Evolutionary conservation across 2,113 vertebrate genomes (phyloP).

Genomic region (Osmerus eperlanus): DNA sequence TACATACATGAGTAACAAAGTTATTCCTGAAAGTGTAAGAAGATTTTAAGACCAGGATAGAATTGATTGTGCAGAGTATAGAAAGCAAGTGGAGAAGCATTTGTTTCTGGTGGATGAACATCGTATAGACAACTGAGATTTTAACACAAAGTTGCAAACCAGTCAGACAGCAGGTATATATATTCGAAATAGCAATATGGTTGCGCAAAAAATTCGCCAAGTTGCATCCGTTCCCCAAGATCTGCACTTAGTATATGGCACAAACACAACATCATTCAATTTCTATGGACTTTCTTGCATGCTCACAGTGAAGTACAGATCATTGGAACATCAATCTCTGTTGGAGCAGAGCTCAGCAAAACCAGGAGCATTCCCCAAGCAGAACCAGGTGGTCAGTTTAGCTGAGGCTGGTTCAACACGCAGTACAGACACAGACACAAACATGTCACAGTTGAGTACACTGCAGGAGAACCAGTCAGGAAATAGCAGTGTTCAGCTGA

Average conservation of each 20-base stretch:
- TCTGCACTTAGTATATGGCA: too few relatives aligned
- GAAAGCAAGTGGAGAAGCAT: not conserved
- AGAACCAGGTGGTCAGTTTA: not conserved
- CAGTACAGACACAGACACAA: slow-evolving; percentile 14
- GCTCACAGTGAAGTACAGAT: too few relatives aligned
- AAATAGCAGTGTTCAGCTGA: not conserved
- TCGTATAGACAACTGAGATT: too few relatives aligned
- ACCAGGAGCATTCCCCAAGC: not conserved
- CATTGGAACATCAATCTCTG: too few relatives aligned
- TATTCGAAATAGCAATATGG: too few relatives aligned
- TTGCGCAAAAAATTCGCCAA: too few relatives aligned
- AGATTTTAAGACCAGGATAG: not conserved
- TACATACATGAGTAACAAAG: slow-evolving; percentile 19
- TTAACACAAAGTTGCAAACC: too few relatives aligned
- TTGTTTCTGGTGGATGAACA: not conserved
- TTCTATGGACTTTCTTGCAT: too few relatives aligned
- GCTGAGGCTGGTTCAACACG: not conserved
- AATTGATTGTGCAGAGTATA: not conserved
- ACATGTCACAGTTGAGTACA: slow-evolving; percentile 32
- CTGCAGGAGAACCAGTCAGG: slow-evolving; percentile 13
- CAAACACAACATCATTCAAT: too few relatives aligned
- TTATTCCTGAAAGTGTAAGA: slow-evolving; percentile 4
- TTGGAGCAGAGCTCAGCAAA: not conserved
- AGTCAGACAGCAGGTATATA: too few relatives aligned
- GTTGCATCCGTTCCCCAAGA: too few relatives aligned